A percentile compares a stretch with the other conserved stretches of the same genome.
phyloP scores from a whole-genome alignment of 2,888 invertebrate species.

The Stenodema calcarata region DNA sequence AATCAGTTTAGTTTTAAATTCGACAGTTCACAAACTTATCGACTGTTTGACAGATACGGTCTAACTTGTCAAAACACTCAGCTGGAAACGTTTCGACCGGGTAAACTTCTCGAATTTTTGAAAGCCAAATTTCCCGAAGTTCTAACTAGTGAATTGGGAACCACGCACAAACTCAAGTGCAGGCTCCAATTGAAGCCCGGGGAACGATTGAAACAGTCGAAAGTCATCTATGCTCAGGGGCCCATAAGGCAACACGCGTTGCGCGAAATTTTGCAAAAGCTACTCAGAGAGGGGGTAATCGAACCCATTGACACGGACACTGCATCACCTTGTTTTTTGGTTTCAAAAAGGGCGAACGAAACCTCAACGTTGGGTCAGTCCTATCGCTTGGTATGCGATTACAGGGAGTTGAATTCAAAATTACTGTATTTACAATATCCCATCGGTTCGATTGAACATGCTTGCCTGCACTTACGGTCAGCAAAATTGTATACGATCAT shows the following conservation, averaged over 20 bases:
- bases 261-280: no score
- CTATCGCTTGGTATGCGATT: conserved; percentile 53
- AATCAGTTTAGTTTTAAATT: conserved; percentile 15
- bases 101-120: neutral
- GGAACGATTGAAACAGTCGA: neutral
- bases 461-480: neutral
- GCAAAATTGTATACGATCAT: conserved; percentile 37
- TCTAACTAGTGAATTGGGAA: neutral
- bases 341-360: conserved; percentile 7
- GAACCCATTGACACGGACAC: conserved; percentile 6
- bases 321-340: conserved; percentile 22
- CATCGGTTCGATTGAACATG: conserved; percentile 1
- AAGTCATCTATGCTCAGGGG: conserved; percentile 13
- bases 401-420: conserved; percentile 37
- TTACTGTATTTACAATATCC: neutral
- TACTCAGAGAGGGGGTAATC: conserved; percentile 16
- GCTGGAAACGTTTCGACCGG: neutral
- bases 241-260: no score
- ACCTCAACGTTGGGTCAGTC: neutral
- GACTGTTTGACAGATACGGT: neutral
- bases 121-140: no score
- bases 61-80: neutral
- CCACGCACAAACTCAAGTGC: neutral
- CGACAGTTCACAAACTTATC: neutral
- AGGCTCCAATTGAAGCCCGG: neutral